These are phyloP conservation scores for Diaprepes abbreviatus DNA, from an alignment of 2,888 invertebrate species.

Conservation along the genomic window DNA sequence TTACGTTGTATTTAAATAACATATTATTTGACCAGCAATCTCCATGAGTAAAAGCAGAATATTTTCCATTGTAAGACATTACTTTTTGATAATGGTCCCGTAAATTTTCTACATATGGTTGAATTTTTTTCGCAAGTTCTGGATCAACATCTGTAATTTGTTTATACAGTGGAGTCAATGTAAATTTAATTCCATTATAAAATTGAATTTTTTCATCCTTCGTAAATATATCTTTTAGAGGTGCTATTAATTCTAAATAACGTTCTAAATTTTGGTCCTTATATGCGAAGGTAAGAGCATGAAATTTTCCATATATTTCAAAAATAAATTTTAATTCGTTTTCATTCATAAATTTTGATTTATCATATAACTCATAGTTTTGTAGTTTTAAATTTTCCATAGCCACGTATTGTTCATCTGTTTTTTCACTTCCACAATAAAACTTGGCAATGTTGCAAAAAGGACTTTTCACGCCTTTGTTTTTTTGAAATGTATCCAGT, in stretches of 20 bases:
- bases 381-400: constrained; percentile 18
- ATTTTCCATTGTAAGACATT: too few relatives aligned
- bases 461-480: constrained; percentile 5
- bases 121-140: constrained; percentile 17
- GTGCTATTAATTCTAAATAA: constrained; percentile 45
- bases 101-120: constrained; percentile 4
- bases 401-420: constrained; percentile 8
- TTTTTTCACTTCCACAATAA: constrained; percentile 19
- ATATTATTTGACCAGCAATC: too few relatives aligned
- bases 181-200: too few relatives aligned
- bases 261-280: constrained; percentile 30
- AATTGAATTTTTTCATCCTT: too few relatives aligned
- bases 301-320: constrained; percentile 26
- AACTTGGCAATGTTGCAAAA: constrained; percentile 18
- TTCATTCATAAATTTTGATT: constrained; percentile 28
- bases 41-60: too few relatives aligned
- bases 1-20: too few relatives aligned
- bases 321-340: constrained; percentile 24
- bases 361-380: constrained; percentile 27
- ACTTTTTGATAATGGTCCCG: constrained; percentile 1
- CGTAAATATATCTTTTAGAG: constrained; percentile 53
- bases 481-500: constrained; percentile 20
- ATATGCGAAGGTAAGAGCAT: constrained; percentile 32
- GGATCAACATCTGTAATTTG: constrained; percentile 38
- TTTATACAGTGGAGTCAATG: constrained; percentile 40